A percentile compares a stretch with the other conserved stretches of the same genome.
Conservation (phyloP, 2,888 invertebrate genomes). For the Acronicta psi region DNA sequence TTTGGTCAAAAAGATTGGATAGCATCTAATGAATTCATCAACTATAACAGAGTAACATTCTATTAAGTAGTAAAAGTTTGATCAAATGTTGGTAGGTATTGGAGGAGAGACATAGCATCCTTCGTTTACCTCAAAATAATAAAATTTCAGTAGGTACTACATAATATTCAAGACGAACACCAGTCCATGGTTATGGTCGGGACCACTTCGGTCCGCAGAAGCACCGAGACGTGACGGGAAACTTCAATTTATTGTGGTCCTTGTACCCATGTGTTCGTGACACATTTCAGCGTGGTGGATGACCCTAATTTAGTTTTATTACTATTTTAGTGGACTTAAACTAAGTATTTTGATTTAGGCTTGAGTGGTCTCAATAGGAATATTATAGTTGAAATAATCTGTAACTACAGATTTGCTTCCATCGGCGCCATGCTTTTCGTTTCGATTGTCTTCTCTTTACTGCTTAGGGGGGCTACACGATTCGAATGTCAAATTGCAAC, state of each 20-base stretch:
- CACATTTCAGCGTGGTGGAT: conserved; percentile 23
- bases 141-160: conserved; percentile 17
- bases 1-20: too few species aligned
- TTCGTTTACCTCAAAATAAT: neutral
- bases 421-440: too few species aligned
- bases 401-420: neutral
- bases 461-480: too few species aligned
- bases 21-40: too few species aligned
- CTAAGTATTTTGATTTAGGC: conserved; percentile 17
- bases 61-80: too few species aligned
- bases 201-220: conserved; percentile 39
- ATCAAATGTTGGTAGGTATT: too few species aligned
- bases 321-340: conserved; percentile 28
- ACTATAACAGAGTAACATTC: too few species aligned
- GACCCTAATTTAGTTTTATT: conserved; percentile 33
- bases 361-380: conserved; percentile 5
- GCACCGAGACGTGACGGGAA: conserved; percentile 38
- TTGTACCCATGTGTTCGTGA: conserved; percentile 15
- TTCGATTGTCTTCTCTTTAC: too few species aligned
- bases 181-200: conserved; percentile 27
- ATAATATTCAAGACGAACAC: conserved; percentile 4
- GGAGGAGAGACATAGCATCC: too few species aligned
- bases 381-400: too few species aligned
- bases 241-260: conserved; percentile 27
- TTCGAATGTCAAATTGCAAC: too few species aligned